phyloP scores from a whole-genome alignment of 2,113 vertebrate genomes.

The Falco punctatus region DNA sequence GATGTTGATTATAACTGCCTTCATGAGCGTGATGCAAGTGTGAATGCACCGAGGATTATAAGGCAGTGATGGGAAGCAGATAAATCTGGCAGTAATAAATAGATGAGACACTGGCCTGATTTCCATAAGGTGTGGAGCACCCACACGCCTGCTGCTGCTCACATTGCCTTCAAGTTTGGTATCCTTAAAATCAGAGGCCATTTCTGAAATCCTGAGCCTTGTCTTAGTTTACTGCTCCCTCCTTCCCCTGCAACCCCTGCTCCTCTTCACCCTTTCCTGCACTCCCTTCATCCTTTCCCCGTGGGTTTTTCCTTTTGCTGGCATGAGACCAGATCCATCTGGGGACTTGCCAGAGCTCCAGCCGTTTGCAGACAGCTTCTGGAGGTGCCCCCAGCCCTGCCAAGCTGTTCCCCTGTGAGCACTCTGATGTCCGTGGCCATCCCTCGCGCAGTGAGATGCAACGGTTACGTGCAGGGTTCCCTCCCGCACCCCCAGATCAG shows the following conservation, averaged over 20 bases:
- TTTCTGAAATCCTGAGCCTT: not conserved
- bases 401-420: not conserved
- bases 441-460: rapidly evolving
- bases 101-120: not conserved
- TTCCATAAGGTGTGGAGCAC: constrained; percentile 9
- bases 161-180: not conserved
- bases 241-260: not conserved
- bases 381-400: not conserved
- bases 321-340: not conserved
- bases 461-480: rapidly evolving
- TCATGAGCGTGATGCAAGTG: not conserved
- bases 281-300: not conserved
- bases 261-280: not conserved
- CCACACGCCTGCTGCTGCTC: constrained; percentile 31
- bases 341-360: not conserved
- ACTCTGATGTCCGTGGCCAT: rapidly evolving
- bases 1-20: not conserved
- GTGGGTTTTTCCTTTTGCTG: not conserved
- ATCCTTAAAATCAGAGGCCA: not conserved
- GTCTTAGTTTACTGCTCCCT: not conserved
- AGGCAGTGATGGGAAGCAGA: not conserved
- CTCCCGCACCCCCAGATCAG: not conserved
- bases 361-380: not conserved
- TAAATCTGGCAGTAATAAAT: not conserved
- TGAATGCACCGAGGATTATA: not conserved